Base-by-base conservation (phyloP, 2,888 invertebrate genomes). In the Bibio marci region DNA sequence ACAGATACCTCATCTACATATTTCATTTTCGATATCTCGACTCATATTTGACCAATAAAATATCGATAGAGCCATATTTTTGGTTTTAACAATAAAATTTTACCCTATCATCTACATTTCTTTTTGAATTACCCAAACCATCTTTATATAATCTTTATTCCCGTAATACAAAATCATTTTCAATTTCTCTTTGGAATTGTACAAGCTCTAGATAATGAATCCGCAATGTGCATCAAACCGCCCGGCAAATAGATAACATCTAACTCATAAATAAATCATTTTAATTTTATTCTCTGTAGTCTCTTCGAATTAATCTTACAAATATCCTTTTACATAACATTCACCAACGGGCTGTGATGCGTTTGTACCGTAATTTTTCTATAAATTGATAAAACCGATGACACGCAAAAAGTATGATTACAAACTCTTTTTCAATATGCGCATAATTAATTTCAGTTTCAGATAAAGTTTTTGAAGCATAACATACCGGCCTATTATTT, bases 401-500 rank as follows among this genome's bases (percentile, higher is more conserved):
- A 13, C 46, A 25, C 1, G 42, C 35, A 35, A 41, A 39, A 28
- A 43, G 40, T 8, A 47, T 43, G 6, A 41, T 45, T 22, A 49
- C 41, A 4, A 48, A 32, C 35, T 49, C 48, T 38, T 48, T 48
- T 38, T 49, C 49, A 28, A 46, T 46, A 27, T 44, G 46, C 34
- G 44, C 43, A 44, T 39, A 44, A 38, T 38, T 47, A 41, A 18
- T 39, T 45, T 55, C 50, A 27, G 42, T 48, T 27, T 48, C 49
- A 7, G 49, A 48, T 15, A 51, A 41, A 15, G 44, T 45, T 30
- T 49, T 42, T 3, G 53, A 53, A 18, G 48, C 48, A 45, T 47
- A 52, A 2, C 45, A 40, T 2, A 48, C 33, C 10, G 42, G 44
- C 4, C 28, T 39, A 6, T 39, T 19, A 17, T 43, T 19, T 36